These are phyloP conservation scores for Lymantria dispar DNA, from an alignment of 2,888 invertebrate genomes.

Conservation along the genomic window DNA sequence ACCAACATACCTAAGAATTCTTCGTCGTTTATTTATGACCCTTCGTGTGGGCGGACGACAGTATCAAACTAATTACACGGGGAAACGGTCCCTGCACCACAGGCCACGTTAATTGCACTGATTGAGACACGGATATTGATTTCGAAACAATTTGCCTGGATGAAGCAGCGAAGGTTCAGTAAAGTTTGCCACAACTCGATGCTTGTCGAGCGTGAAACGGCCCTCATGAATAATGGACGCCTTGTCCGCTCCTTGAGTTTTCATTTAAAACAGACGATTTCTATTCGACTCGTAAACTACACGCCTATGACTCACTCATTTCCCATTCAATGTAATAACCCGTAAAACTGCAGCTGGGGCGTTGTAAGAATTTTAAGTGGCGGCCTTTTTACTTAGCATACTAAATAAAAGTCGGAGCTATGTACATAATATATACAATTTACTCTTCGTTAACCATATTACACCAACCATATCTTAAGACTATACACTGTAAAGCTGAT, in stretches of 20 bases:
- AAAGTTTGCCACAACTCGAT: constrained; percentile 31
- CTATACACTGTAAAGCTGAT: too few species aligned
- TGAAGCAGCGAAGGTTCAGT: constrained; percentile 26
- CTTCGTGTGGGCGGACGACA: constrained; percentile 42
- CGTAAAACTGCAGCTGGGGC: constrained; percentile 73
- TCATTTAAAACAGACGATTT: constrained; percentile 80
- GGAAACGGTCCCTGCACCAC: constrained; percentile 57
- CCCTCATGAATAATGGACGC: constrained; percentile 78
- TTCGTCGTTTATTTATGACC: constrained; percentile 59
- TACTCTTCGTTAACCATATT: background rate
- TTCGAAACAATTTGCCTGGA: constrained; percentile 66
- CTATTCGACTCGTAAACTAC: constrained; percentile 78
- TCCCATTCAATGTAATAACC: constrained; percentile 76
- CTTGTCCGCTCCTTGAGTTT: constrained; percentile 76
- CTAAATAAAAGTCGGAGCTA: constrained; percentile 39
- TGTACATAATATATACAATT: constrained; percentile 17
- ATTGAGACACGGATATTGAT: constrained; percentile 81
- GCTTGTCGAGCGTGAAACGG: constrained; percentile 62
- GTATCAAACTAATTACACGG: constrained; percentile 74
- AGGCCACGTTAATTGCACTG: constrained; percentile 75
- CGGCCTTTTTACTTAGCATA: constrained; percentile 55
- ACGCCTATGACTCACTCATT: constrained; percentile 79
- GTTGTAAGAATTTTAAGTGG: constrained; percentile 69
- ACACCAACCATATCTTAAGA: too few species aligned
- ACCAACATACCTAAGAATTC: constrained; percentile 35